These are phyloP conservation scores for Distichodus sexfasciatus DNA, from an alignment of 2,797 vertebrate genomes.

Conservation along the genomic window DNA sequence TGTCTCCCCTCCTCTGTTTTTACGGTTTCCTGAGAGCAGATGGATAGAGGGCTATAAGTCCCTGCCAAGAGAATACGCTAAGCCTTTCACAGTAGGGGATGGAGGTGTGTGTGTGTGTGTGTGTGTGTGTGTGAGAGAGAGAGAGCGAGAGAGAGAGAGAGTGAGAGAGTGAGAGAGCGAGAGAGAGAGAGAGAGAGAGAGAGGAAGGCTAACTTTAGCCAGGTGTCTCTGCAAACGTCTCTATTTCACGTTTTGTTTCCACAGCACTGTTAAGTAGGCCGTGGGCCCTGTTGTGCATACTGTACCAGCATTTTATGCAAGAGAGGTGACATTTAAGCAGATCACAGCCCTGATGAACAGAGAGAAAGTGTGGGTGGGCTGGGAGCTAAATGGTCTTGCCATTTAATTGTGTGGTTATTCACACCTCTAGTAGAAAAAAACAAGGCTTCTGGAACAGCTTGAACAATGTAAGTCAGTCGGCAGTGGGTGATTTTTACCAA, in stretches of 20 bases:
- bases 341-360: conserved; percentile 25
- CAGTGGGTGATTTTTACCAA: background rate
- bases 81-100: conserved; percentile 26
- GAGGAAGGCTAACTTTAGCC: background rate
- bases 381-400: conserved; percentile 25
- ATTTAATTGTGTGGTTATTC: conserved; percentile 31
- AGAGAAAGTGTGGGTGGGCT: conserved; percentile 32
- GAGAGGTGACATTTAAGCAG: conserved; percentile 41
- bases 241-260: conserved; percentile 22
- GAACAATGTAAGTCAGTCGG: conserved; percentile 16
- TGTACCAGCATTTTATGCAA: conserved; percentile 24
- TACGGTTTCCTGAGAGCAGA: conserved; percentile 56
- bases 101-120: too few relatives aligned
- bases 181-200: conserved; percentile 7
- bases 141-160: conserved; percentile 1
- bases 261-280: conserved; percentile 12
- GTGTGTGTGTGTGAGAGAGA: too few relatives aligned
- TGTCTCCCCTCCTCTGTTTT: conserved; percentile 26
- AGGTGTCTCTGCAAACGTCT: background rate
- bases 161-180: conserved; percentile 15
- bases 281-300: too few relatives aligned
- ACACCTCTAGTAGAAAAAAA: conserved; percentile 26
- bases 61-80: conserved; percentile 37
- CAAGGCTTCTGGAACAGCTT: background rate
- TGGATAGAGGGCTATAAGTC: conserved; percentile 35